Percentiles rank a stretch among this genome's conserved stretches.
Conservation (phyloP, 2,113 vertebrate genomes). For the Heteronetta atricapilla region DNA sequence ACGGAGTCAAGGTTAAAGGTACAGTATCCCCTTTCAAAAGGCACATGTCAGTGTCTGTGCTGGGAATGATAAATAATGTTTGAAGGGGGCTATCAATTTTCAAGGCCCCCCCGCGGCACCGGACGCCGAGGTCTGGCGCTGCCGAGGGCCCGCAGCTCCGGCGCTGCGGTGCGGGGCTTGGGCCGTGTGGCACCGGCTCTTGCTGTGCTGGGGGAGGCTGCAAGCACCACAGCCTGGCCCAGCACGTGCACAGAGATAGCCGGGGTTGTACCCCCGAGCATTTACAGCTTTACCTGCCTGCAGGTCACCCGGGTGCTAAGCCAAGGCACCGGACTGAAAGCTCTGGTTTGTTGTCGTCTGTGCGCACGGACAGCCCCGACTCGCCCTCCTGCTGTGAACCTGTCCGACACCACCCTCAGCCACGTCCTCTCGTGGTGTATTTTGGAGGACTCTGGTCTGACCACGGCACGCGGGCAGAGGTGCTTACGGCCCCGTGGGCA, state of each 20-base stretch:
- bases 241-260: accelerated
- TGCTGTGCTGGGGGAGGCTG: neutral
- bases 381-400: accelerated
- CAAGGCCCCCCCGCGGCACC: neutral
- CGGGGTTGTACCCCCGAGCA: accelerated
- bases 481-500: accelerated
- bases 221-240: neutral
- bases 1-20: slow-evolving; percentile 81
- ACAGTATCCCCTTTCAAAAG: slow-evolving; percentile 81
- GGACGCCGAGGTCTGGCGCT: neutral
- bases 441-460: accelerated
- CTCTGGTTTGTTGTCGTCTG: no score
- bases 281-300: accelerated
- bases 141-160: neutral
- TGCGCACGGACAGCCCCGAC: accelerated
- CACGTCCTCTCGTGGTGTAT: accelerated
- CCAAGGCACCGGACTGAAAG: neutral
- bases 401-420: neutral
- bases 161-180: neutral
- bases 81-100: slow-evolving; percentile 69
- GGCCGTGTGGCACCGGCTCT: neutral
- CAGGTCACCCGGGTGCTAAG: neutral
- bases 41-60: slow-evolving; percentile 73
- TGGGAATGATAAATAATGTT: slow-evolving; percentile 76
- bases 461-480: accelerated